Conservation (phyloP, 2,888 invertebrate species). For the Neoitamus cyanurus region DNA sequence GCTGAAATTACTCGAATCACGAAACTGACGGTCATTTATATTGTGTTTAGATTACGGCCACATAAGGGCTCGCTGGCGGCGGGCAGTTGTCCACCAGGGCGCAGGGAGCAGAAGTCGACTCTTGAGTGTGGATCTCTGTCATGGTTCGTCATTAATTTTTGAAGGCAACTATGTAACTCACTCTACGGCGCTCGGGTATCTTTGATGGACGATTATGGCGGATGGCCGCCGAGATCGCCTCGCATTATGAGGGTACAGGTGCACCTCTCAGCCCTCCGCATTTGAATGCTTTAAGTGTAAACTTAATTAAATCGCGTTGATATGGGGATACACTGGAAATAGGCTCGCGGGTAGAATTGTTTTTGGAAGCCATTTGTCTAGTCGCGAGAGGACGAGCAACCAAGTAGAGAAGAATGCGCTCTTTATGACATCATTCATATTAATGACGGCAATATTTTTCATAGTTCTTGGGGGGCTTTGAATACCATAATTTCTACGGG, state of each 20-base stretch:
- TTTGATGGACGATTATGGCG: constrained; percentile 1
- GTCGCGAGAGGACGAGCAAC: neutral
- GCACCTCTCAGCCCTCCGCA: neutral
- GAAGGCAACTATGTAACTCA: neutral
- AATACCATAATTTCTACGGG: neutral
- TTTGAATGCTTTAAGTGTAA: constrained; percentile 27
- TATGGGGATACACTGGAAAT: neutral
- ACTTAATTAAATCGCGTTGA: constrained; percentile 36
- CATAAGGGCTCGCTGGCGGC: neutral
- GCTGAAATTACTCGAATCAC: constrained; percentile 46
- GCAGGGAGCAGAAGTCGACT: neutral
- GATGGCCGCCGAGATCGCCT: neutral
- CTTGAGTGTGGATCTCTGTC: constrained; percentile 36
- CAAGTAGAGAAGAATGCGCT: neutral
- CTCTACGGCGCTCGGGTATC: neutral
- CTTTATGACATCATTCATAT: neutral
- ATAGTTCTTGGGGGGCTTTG: neutral
- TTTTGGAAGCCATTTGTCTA: neutral
- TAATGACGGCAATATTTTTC: neutral
- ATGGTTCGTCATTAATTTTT: constrained; percentile 38
- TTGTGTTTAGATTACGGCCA: neutral
- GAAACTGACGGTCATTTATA: constrained; percentile 46
- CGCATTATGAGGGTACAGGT: constrained; percentile 36
- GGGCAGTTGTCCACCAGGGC: neutral
- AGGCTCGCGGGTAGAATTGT: neutral